Base-by-base conservation (phyloP, 2,888 invertebrate genomes). In the Cremastobaeus sp. region DNA sequence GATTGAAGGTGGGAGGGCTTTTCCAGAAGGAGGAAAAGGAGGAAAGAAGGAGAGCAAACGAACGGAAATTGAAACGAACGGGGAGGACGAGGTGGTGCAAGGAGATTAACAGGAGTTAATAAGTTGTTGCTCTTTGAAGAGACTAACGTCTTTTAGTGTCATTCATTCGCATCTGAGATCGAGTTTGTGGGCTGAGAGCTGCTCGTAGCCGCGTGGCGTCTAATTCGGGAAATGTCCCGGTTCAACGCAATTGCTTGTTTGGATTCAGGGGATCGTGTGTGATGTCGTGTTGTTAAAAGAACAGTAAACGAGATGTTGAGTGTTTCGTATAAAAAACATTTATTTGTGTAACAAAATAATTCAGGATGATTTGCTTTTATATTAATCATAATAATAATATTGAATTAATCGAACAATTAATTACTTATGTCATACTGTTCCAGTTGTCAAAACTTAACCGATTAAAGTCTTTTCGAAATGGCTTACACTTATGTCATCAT, bases 131-230 rank as follows among this genome's bases (percentile, higher is more conserved):
- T 68, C 32, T 70, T 60, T 62, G 43, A 68, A 43, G 35, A 60
- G 64, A 62, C 55, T 57, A 75, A 70, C 39, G 66, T 76, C 74
- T 54, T 72, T 57, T 50, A 54, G 52, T 64, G 72, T 60, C 74
- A 72, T 74, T 57, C 68, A 73, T 74, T 68, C 52, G 45, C 43
- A 77, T 80, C 77, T 84, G 84, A 85, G 85, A 86, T 85, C 84
- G 85, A 82, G 81, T 84, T 83, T 69, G 82, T 84, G 83, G 84
- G 85, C 83, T 84, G 83, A 84, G 81, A 82, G 78, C 77, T 83
- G 78, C 80, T 81, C 82, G 79, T 80, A 80, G 76, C 74, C 69
- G 62, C 60, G 50, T 62, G 45, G 48, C 62, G 54, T 70, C 45
- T 65, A 39, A 59, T 55, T 72, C 69, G 72, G 60, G 48, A 68